These are phyloP conservation scores for Gambusia holbrooki DNA, from an alignment of 2,113 vertebrate species.

Conservation along the genomic window DNA sequence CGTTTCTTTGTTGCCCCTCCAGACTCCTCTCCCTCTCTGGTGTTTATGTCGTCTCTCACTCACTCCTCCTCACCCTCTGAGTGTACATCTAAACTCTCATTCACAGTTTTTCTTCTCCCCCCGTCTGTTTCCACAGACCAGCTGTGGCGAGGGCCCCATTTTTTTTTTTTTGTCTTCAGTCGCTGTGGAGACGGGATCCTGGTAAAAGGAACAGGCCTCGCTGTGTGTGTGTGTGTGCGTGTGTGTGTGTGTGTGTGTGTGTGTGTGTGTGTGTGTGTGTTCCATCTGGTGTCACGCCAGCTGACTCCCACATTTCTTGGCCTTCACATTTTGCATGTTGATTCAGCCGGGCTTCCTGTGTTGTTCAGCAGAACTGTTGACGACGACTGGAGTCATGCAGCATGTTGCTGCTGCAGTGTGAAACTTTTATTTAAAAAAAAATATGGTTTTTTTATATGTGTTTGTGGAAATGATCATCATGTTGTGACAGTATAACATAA, in stretches of 20 bases:
- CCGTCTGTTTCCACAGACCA: constrained; percentile 57
- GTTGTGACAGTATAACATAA: too few relatives aligned
- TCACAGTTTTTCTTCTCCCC: constrained; percentile 26
- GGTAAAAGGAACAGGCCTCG: constrained; percentile 41
- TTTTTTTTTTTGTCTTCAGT: constrained; percentile 69
- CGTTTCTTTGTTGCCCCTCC: constrained; percentile 1
- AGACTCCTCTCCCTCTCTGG: constrained; percentile 26
- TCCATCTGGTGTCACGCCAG: constrained; percentile 57
- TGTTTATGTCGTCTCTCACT: constrained; percentile 33
- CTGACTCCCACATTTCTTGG: constrained; percentile 38
- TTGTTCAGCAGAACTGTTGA: not conserved
- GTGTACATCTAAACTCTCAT: constrained; percentile 52
- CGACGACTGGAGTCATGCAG: not conserved
- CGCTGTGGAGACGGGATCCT: constrained; percentile 67
- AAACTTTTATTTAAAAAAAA: too few relatives aligned
- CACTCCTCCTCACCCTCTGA: constrained; percentile 59
- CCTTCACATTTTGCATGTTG: constrained; percentile 1
- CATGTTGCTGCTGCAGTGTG: not conserved
- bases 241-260: constrained; percentile 12
- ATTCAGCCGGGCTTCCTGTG: not conserved
- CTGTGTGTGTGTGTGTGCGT: constrained; percentile 28
- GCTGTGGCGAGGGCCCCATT: constrained; percentile 71
- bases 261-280: constrained; percentile 10
- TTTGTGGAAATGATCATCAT: too few relatives aligned
- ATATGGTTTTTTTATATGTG: too few relatives aligned